Evolutionary conservation across 2,113 vertebrate genomes (phyloP).

Genomic region (Galbula dea): DNA sequence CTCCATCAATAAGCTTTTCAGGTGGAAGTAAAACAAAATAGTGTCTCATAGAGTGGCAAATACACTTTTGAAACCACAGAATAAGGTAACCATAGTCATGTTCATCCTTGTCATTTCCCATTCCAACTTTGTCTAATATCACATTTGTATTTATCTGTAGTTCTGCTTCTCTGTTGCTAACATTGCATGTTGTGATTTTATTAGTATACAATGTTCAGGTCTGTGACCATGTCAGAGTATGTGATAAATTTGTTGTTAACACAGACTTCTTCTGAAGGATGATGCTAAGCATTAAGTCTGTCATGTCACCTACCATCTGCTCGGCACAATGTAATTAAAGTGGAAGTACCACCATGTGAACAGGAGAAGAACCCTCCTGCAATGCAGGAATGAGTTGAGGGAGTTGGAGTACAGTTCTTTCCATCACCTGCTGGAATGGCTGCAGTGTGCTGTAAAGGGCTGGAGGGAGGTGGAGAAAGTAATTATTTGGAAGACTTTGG

Average conservation of each 20-base stretch:
- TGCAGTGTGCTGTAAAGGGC: neutral
- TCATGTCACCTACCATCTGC: neutral
- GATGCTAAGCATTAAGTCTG: fast-evolving
- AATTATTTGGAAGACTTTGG: neutral
- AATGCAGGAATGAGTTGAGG: neutral
- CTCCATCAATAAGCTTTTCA: neutral
- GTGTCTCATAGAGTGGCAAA: neutral
- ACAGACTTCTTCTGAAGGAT: neutral
- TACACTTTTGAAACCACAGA: neutral
- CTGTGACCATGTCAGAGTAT: neutral
- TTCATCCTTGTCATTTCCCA: neutral
- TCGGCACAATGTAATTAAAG: neutral
- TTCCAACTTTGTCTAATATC: neutral
- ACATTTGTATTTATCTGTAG: neutral
- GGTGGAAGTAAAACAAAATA: neutral
- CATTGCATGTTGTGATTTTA: neutral
- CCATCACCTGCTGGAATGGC: neutral
- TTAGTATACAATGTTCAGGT: neutral
- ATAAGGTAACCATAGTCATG: neutral
- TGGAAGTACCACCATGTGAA: neutral
- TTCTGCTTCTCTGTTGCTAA: neutral
- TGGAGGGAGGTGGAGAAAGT: fast-evolving
- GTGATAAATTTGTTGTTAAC: neutral
- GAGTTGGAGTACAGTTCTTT: neutral
- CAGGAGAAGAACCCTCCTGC: neutral